Evolutionary conservation across 2,113 vertebrate genomes (phyloP), one percentile per base, ranked within the genome.

Genomic region (Passerina amoena): DNA sequence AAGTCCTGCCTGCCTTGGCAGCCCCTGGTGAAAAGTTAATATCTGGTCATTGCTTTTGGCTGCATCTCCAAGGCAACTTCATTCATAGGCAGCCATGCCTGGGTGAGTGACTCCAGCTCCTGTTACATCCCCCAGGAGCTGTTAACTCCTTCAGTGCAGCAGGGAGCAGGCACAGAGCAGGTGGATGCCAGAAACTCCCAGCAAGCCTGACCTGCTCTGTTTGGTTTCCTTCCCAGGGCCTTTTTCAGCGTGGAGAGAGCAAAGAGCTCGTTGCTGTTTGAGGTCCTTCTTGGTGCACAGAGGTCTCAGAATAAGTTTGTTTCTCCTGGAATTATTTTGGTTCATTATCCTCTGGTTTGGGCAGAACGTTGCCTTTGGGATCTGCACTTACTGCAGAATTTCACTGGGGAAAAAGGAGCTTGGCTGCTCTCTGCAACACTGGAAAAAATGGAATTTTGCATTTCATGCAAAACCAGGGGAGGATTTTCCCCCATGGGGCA

Each of bases 21-120:
- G 86, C 90, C 69, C 2, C 1, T 71, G 82, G 81, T 84, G 93
- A 81, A 50, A 95, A 96, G 95, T 95, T 94, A 94, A 89, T 95
- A 87, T 96, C 96, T 97, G 96, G 95, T 97, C 96, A 94, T 86
- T 91, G 95, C 84, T 92, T 94, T 96, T 95, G 90, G 90, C 92
- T 93, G 81, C 92, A 94, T 97, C 96, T 95, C 96, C 95, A 96
- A 85, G 94, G 94, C 94, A 87, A 96, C 96, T 95, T 91, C 93
- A 87, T 92, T 96, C 95, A 91, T 37, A 61, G 13, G 37, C 57
- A 54, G 91, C 86, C 95, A 87, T 94, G 95, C 93, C 93, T 54
- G 30, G 90, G 51, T 97, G 96, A 97, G 6, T 91, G 95, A 92
- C 69, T 63, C 23, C 80, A 10, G 53, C 95, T 96, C 93, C 87